Evolutionary conservation across 2,797 vertebrate genomes (phyloP).

Genomic region (Percopsis omiscomaycus): DNA sequence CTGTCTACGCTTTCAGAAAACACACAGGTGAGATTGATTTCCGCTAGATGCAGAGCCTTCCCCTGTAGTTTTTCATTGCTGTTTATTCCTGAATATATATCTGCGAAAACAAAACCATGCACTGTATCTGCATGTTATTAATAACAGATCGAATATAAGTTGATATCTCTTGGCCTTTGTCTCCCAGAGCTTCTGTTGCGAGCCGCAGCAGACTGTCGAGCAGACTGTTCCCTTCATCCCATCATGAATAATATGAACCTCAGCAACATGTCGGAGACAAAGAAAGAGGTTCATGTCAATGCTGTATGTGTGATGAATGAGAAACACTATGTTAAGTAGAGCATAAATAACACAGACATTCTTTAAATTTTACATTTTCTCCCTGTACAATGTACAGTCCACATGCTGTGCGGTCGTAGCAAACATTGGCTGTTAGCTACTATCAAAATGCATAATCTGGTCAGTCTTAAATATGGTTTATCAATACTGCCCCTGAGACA

Average conservation of each 20-base stretch:
- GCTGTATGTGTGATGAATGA: conserved; percentile 48
- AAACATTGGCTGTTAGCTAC: conserved; percentile 6
- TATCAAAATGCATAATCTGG: neutral
- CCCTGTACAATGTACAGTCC: conserved; percentile 2
- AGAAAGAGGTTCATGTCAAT: conserved; percentile 36
- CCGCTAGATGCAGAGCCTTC: too few relatives aligned
- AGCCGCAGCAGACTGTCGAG: conserved; percentile 2
- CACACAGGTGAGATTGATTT: too few relatives aligned
- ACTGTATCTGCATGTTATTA: neutral
- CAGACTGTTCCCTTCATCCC: conserved; percentile 42
- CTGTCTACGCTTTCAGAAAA: too few relatives aligned
- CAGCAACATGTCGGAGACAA: conserved; percentile 35
- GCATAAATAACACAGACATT: conserved; percentile 54
- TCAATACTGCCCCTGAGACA: conserved; percentile 7
- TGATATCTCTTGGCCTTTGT: neutral
- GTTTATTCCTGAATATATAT: neutral
- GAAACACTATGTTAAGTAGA: conserved; percentile 35
- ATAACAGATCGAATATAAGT: conserved; percentile 2
- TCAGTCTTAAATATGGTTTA: conserved; percentile 1
- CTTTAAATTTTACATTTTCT: conserved; percentile 15
- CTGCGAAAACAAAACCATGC: neutral
- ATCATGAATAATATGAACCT: conserved; percentile 56
- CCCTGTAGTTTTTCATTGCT: neutral
- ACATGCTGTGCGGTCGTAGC: neutral
- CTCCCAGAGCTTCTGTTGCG: conserved; percentile 3